Evolutionary conservation across 2,113 vertebrate genomes (phyloP).

Genomic region (Chionis minor): DNA sequence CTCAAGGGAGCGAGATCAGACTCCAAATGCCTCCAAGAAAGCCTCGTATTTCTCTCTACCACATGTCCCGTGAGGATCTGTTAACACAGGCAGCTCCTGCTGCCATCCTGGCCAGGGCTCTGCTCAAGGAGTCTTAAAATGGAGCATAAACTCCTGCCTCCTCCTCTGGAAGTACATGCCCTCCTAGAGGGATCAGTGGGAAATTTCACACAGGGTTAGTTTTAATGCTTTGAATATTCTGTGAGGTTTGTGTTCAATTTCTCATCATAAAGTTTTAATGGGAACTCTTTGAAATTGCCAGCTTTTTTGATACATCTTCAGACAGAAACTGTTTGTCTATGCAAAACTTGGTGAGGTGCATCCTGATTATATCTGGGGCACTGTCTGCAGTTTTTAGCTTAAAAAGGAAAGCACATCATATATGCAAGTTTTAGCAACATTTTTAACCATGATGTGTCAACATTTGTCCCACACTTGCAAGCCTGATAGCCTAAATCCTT

Average conservation of each 20-base stretch:
- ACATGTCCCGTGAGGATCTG: background rate
- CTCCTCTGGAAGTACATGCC: background rate
- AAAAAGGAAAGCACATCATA: conserved; percentile 20
- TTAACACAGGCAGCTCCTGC: background rate
- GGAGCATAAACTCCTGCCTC: conserved; percentile 48
- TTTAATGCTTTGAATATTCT: conserved; percentile 54
- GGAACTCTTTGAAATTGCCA: conserved; percentile 33
- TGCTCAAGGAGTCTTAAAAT: conserved; percentile 27
- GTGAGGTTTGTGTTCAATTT: conserved; percentile 34
- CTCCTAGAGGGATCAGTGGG: background rate
- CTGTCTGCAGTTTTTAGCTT: background rate
- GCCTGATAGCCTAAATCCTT: conserved; percentile 18
- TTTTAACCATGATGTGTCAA: conserved; percentile 10
- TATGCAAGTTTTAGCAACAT: background rate
- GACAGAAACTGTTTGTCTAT: conserved; percentile 37
- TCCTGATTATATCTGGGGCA: conserved; percentile 3
- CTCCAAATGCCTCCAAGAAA: conserved; percentile 17
- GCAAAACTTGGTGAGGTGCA: conserved; percentile 49
- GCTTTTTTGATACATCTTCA: conserved; percentile 9
- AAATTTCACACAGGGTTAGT: conserved; percentile 52
- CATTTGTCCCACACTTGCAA: conserved; percentile 6
- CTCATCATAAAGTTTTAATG: conserved; percentile 63
- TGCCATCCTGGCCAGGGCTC: background rate
- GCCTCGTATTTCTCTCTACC: background rate
- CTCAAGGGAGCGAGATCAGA: background rate